phyloP scores from a whole-genome alignment of 2,888 invertebrate species.

The Caenorhabditis japonica region DNA sequence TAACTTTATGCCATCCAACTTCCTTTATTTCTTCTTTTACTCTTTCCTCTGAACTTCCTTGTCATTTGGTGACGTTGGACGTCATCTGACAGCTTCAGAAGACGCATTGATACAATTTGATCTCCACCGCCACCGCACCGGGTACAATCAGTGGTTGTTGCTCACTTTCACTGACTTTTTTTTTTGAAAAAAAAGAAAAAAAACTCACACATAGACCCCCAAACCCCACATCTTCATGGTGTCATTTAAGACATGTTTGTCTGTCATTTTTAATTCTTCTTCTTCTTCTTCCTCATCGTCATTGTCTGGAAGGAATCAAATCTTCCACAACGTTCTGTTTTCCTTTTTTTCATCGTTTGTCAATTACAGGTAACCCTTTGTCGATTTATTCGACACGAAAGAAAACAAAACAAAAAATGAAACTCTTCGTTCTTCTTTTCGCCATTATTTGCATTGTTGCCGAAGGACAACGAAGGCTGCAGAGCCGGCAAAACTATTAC shows the following conservation, averaged over 20 bases:
- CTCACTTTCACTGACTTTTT: not conserved
- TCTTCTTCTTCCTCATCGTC: too few relatives aligned
- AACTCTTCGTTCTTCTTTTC: conserved; percentile 13
- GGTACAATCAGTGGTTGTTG: conserved; percentile 1
- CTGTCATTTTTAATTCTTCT: too few relatives aligned
- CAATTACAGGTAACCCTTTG: too few relatives aligned
- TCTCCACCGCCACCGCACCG: not conserved
- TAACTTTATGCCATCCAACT: not conserved
- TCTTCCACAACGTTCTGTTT: too few relatives aligned
- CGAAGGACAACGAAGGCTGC: conserved; percentile 22
- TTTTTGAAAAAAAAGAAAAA: too few relatives aligned
- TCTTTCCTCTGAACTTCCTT: not conserved
- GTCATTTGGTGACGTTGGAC: conserved; percentile 14
- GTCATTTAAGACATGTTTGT: too few relatives aligned
- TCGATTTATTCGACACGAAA: too few relatives aligned
- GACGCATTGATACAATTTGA: not conserved
- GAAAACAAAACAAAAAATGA: conserved; percentile 1
- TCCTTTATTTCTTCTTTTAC: conserved; percentile 4
- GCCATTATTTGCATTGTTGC: not conserved
- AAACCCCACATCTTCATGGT: too few relatives aligned
- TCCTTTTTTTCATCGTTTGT: too few relatives aligned
- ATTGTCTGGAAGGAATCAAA: too few relatives aligned
- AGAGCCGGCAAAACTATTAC: conserved; percentile 25
- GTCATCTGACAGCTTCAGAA: not conserved
- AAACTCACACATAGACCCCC: too few relatives aligned